Conservation (phyloP, 37 sponge, comb jelly and placozoan genomes). For the Agelas oroides region DNA sequence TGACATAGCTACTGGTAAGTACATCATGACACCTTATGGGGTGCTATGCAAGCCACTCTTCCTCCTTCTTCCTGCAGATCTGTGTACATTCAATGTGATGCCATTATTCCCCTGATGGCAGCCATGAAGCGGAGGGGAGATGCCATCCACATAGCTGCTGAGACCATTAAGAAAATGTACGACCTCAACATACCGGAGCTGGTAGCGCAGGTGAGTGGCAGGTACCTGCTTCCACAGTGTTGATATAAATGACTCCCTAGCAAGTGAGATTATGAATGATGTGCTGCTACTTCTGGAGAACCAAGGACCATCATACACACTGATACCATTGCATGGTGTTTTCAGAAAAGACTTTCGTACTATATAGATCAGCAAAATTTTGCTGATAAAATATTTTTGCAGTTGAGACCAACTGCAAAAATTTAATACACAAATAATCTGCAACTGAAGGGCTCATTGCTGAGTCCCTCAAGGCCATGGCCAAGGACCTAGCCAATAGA, state of each 20-base stretch:
- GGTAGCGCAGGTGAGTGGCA: slow-evolving; percentile 70
- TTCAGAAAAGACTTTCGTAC: no score
- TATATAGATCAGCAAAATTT: no score
- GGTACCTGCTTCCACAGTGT: neutral
- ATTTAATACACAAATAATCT: slow-evolving; percentile 87
- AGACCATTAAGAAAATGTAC: slow-evolving; percentile 81
- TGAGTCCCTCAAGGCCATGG: slow-evolving; percentile 94
- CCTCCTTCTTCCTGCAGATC: slow-evolving; percentile 70
- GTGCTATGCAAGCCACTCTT: no score
- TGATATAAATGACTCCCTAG: neutral
- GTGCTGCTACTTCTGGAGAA: no score
- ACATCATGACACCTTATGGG: no score
- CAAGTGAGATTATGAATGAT: neutral
- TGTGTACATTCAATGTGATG: slow-evolving; percentile 90
- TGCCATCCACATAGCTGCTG: slow-evolving; percentile 65
- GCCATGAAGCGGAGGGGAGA: slow-evolving; percentile 94
- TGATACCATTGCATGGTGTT: no score
- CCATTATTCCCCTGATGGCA: slow-evolving; percentile 74
- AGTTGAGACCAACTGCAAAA: no score
- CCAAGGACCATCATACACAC: no score
- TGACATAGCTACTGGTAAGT: no score
- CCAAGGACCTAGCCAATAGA: slow-evolving; percentile 89
- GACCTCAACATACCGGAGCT: slow-evolving; percentile 79
- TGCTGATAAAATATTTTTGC: no score
- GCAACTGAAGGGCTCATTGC: slow-evolving; percentile 98